Evolutionary conservation across 2,888 invertebrate species (phyloP).

Genomic region (Chrysomela aeneicollis): DNA sequence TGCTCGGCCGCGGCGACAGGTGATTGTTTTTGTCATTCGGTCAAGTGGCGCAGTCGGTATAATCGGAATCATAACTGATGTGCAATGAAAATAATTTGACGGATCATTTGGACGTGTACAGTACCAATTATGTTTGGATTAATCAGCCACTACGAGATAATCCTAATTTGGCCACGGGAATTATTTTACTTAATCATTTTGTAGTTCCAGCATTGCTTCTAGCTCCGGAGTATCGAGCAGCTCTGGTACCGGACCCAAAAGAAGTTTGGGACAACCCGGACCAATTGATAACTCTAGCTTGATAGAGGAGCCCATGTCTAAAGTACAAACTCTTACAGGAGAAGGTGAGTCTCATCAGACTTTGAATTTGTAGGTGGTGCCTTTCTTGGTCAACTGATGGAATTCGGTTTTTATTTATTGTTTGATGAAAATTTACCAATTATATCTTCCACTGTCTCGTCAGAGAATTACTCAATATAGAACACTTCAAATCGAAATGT

Average conservation of each 20-base stretch:
- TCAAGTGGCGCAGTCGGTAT: background rate
- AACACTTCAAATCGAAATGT: too few relatives aligned
- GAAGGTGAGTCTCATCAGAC: constrained; percentile 78
- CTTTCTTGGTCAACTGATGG: too few relatives aligned
- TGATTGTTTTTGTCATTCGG: constrained; percentile 44
- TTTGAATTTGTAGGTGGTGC: too few relatives aligned
- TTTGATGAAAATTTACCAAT: too few relatives aligned
- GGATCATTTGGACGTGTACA: too few relatives aligned
- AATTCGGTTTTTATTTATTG: too few relatives aligned
- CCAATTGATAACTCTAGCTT: constrained; percentile 80
- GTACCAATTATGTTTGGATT: too few relatives aligned
- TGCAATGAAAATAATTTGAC: too few relatives aligned
- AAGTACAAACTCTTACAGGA: constrained; percentile 79
- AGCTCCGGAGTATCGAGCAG: constrained; percentile 71
- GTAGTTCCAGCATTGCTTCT: constrained; percentile 62
- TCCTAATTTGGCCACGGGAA: background rate
- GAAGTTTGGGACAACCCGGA: constrained; percentile 66
- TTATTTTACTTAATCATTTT: constrained; percentile 22
- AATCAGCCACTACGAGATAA: too few relatives aligned
- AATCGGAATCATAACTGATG: too few relatives aligned
- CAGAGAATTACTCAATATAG: too few relatives aligned
- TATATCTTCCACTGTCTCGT: too few relatives aligned
- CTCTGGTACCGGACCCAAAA: constrained; percentile 63
- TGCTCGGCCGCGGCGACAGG: constrained; percentile 67
- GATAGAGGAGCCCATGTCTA: constrained; percentile 69